Evolutionary conservation across 2,888 invertebrate genomes (phyloP), one percentile per base, ranked within the genome.

Genomic region (Heliconius charithonia): DNA sequence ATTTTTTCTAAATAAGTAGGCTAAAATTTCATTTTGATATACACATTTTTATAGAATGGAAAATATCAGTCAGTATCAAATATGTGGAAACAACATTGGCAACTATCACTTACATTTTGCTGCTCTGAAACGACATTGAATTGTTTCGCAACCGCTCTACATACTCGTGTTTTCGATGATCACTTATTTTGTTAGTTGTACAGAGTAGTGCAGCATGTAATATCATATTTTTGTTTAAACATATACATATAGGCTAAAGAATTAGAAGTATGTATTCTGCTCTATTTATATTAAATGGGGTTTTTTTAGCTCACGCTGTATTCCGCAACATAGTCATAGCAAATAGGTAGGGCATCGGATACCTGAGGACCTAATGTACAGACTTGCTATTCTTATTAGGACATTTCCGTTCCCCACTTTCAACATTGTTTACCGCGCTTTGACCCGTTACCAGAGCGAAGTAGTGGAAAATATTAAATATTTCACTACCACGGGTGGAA

Each of bases 91-190:
- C 32, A 29, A 7, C 29, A 59, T 62, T n/a, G 19, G 32, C n/a
- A 37, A 62, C 13, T 65, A 45, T 63, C 63, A 74, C 4, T 25
- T 74, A 63, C 65, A 12, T 32, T 56, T 59, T 59, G 63, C 41
- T 27, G 13, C 66, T 59, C n/a, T 66, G n/a, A 41, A 66, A 66
- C 27, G 32, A 77, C 80, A 65, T 74, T 74, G 74, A 27, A 63
- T 22, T 65, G 63, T 63, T 74, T 74, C 45, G 63, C 74, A 74
- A 74, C 27, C 62, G 62, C 62, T 74, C 74, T 74, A 37, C 32
- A 37, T 37, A 37, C 32, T 37, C 32, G 32, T 37, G 65, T 63
- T 74, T 65, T 65, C 27, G 7, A 16, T 25, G n/a, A 25, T 62
- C n/a, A 41, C 25, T 62, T 59, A 71, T 32, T 22, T 62, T 59